Evolutionary conservation across 2,113 vertebrate species (phyloP), one percentile per base, ranked within the genome.

Genomic region (Upupa epops): DNA sequence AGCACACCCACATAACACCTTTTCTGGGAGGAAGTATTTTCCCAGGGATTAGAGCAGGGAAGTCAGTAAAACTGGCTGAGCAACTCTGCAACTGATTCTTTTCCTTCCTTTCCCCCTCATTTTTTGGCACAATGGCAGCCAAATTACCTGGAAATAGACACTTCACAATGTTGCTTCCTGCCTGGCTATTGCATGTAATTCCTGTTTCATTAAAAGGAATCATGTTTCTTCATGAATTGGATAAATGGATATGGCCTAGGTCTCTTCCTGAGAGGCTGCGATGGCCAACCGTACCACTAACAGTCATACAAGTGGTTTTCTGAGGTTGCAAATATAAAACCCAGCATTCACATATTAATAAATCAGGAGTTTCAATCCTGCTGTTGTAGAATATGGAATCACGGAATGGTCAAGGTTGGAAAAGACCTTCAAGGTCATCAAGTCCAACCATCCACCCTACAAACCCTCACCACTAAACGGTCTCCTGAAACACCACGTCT

Each of bases 1-100:
- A 93, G 86, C 86, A 86, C 95, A 79, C 93, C 95, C 95, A 95
- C 94, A 58, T 84, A 94, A 89, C 90, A 86, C 89, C 66, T 90
- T 94, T 94, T 89, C 83, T 76, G 51, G 26, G 56, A 94, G 90
- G 92, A 96, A 96, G 92, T 95, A 70, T 93, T 95, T 94, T 93
- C 71, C 90, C 49, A 63, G 42, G 61, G 55, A 81, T 86, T 89
- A 70, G 81, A 92, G 63, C 54, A 78, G 42, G 51, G 59, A 88
- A 89, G 17, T 89, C 46, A 58, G 77, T 84, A 61, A 58, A 86
- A 92, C 40, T 54, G 45, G n/a, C 42, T 83, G 93, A 86, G 66
- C 22, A 59, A 15, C 37, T 79, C 40, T 19, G 17, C 16, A 25
- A 55, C 11, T 6, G 9, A 45, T 24, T 46, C 28, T 37, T 6